A percentile compares a stretch with the other conserved stretches of the same genome.
phyloP scores from a whole-genome alignment of 2,888 invertebrate species.

The Lasioglossum morio region DNA sequence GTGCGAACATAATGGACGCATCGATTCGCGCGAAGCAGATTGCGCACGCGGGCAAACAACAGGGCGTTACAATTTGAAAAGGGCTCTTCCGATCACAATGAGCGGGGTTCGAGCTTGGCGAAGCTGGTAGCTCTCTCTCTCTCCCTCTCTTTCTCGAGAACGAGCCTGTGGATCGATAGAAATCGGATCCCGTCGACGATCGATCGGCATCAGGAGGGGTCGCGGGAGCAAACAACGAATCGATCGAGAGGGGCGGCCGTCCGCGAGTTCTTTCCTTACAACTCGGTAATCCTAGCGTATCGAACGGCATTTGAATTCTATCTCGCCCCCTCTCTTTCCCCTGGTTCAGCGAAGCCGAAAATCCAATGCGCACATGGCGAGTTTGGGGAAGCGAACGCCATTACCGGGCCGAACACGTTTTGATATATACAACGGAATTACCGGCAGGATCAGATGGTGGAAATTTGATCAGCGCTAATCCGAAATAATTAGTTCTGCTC shows the following conservation, averaged over 20 bases:
- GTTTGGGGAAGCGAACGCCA: conserved; percentile 53
- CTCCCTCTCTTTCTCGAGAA: background rate
- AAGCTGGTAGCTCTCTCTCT: background rate
- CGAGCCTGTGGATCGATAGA: background rate
- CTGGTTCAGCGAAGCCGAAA: conserved; percentile 55
- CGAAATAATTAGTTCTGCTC: conserved; percentile 49
- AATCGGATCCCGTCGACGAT: conserved; percentile 18
- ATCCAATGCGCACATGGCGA: conserved; percentile 60
- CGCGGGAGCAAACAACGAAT: conserved; percentile 19
- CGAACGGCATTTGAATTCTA: conserved; percentile 53
- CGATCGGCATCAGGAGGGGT: conserved; percentile 4
- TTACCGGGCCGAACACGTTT: conserved; percentile 58
- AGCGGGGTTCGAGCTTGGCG: background rate
- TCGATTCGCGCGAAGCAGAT: conserved; percentile 7
- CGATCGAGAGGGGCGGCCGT: background rate
- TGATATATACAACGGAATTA: conserved; percentile 57
- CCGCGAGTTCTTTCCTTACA: conserved; percentile 46
- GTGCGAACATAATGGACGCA: background rate
- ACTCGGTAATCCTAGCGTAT: conserved; percentile 48
- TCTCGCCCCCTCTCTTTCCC: background rate
- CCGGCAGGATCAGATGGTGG: conserved; percentile 66
- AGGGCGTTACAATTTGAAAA: conserved; percentile 18
- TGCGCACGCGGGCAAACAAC: conserved; percentile 10
- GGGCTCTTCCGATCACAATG: conserved; percentile 20
- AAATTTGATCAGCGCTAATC: conserved; percentile 64